Evolutionary conservation across 2,113 vertebrate genomes (phyloP).

Genomic region (Lepisosteus oculatus): DNA sequence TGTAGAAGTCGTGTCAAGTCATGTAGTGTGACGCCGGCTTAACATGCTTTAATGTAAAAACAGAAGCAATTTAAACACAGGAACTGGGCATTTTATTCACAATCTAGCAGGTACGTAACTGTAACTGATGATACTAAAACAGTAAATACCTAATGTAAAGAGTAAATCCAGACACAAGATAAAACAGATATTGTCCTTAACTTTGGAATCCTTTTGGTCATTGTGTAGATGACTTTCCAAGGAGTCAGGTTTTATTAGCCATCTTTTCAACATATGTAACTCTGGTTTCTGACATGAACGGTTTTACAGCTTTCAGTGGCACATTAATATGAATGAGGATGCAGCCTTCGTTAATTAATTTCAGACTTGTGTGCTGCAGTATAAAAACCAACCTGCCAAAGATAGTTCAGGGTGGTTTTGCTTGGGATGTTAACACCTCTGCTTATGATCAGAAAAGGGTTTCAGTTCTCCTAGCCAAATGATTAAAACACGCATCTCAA

Average conservation of each 20-base stretch:
- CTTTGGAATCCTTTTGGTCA: not conserved
- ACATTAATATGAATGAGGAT: constrained; percentile 14
- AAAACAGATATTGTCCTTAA: not conserved
- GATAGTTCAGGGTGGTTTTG: not conserved
- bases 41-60: too few relatives aligned
- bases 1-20: too few relatives aligned
- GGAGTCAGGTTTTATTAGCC: not conserved
- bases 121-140: not conserved
- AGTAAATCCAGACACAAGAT: not conserved
- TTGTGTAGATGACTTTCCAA: not conserved
- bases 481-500: not conserved
- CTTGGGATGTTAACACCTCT: not conserved
- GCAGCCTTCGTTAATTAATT: constrained; percentile 6
- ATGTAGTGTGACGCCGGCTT: too few relatives aligned
- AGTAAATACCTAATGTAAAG: not conserved
- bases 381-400: constrained; percentile 12
- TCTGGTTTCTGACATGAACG: constrained; percentile 3
- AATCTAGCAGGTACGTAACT: constrained; percentile 13
- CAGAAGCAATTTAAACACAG: too few relatives aligned
- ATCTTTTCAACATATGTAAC: constrained; percentile 12
- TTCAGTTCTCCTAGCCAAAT: not conserved
- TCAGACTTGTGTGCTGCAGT: constrained; percentile 3
- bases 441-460: not conserved
- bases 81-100: constrained; percentile 2
- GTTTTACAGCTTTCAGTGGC: constrained; percentile 3